A percentile compares a stretch with the other conserved stretches of the same genome.
Conservation (phyloP, 2,113 vertebrate genomes). For the Pteropus alecto region DNA sequence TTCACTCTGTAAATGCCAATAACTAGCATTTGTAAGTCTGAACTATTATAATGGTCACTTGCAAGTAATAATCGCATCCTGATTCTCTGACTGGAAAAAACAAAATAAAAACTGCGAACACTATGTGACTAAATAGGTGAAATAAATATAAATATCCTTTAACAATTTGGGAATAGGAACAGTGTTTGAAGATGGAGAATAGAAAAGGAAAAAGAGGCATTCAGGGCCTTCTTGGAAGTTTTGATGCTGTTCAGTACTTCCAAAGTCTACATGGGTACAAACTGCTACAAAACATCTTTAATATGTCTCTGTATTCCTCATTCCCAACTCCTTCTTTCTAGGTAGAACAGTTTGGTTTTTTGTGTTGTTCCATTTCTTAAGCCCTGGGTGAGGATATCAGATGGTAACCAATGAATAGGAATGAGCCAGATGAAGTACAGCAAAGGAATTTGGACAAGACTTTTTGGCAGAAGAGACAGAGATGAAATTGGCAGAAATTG, state of each 20-base stretch:
- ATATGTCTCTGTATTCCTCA: background rate
- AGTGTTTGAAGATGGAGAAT: background rate
- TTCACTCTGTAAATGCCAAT: constrained; percentile 47
- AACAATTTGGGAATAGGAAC: background rate
- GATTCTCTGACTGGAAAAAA: constrained; percentile 41
- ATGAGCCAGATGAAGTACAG: background rate
- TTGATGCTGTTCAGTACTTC: background rate
- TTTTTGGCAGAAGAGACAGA: constrained; percentile 29
- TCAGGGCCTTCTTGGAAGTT: background rate
- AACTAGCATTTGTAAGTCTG: constrained; percentile 17
- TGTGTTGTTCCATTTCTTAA: background rate
- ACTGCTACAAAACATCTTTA: background rate
- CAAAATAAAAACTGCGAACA: background rate
- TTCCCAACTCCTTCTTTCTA: background rate
- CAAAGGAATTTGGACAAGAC: constrained; percentile 6
- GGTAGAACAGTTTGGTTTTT: background rate
- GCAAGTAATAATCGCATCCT: constrained; percentile 6
- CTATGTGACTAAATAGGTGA: background rate
- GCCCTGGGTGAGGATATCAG: background rate
- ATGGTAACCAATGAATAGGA: background rate
- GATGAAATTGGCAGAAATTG: constrained; percentile 16
- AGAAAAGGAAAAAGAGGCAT: background rate
- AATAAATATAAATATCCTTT: constrained; percentile 36
- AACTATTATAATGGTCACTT: constrained; percentile 33
- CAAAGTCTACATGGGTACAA: background rate